Percentiles rank a stretch among this genome's conserved stretches.
Evolutionary conservation across 2,888 invertebrate species (phyloP).

Genomic region (Dryadula phaetusa): DNA sequence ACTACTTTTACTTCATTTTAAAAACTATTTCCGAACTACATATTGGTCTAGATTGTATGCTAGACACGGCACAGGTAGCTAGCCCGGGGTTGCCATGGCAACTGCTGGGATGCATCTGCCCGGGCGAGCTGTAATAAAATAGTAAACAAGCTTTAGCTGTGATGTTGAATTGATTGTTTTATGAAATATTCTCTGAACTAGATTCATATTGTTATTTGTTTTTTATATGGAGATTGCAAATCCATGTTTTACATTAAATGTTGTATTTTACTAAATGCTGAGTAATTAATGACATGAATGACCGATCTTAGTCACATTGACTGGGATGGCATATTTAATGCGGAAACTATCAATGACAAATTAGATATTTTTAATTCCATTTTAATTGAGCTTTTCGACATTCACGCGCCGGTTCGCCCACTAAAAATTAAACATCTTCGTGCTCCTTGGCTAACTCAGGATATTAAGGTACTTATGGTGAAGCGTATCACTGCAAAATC

Average conservation of each 20-base stretch:
- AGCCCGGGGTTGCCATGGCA: slow-evolving; percentile 50
- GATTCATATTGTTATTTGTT: slow-evolving; percentile 25
- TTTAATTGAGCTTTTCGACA: too few relatives aligned
- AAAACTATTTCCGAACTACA: slow-evolving; percentile 22
- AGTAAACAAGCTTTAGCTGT: slow-evolving; percentile 42
- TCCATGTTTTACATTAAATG: neutral
- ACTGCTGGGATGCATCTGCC: slow-evolving; percentile 49
- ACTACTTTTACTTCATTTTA: accelerated
- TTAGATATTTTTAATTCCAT: too few relatives aligned
- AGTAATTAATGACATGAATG: too few relatives aligned
- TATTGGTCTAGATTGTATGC: slow-evolving; percentile 37
- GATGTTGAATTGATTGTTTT: slow-evolving; percentile 39
- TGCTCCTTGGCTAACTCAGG: too few relatives aligned
- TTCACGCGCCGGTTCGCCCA: too few relatives aligned
- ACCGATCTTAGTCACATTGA: too few relatives aligned
- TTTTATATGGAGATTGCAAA: neutral
- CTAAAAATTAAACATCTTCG: too few relatives aligned
- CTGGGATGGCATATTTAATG: too few relatives aligned
- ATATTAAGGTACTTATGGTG: too few relatives aligned
- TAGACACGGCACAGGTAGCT: slow-evolving; percentile 35
- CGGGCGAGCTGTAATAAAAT: slow-evolving; percentile 45
- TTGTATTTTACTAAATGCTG: neutral
- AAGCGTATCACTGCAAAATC: too few relatives aligned
- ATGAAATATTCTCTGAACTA: slow-evolving; percentile 29
- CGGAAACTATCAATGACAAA: too few relatives aligned